Percentiles rank a stretch among this genome's conserved stretches.
Evolutionary conservation across 2,113 vertebrate genomes (phyloP).

Genomic region (Archilochus colubris): DNA sequence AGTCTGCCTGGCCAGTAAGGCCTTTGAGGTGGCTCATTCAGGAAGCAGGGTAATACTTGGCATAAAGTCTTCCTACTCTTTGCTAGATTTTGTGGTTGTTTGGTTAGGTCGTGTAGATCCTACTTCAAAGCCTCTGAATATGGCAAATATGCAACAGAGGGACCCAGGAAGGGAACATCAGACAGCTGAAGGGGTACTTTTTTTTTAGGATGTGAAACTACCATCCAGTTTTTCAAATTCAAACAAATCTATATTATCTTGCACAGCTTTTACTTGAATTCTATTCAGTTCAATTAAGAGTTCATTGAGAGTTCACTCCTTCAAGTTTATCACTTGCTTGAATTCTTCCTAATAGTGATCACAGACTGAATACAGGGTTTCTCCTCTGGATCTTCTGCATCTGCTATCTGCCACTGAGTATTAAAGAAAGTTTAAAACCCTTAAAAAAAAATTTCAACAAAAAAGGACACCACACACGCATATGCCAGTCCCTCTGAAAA

Average conservation of each 20-base stretch:
- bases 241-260: not conserved
- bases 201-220: accelerated
- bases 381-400: not conserved
- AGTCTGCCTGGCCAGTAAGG: not conserved
- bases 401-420: not conserved
- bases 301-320: not conserved
- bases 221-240: not conserved
- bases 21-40: accelerated
- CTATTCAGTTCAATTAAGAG: not conserved
- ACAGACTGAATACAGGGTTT: not conserved
- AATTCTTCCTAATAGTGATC: not conserved
- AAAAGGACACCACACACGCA: not conserved
- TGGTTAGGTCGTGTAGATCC: not conserved
- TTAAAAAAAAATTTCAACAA: not conserved
- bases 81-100: not conserved
- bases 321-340: not conserved
- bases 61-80: not conserved
- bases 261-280: not conserved
- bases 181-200: not conserved
- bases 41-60: not conserved
- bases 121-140: not conserved
- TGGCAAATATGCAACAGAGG: not conserved
- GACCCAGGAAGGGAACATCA: not conserved
- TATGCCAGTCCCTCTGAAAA: not conserved
- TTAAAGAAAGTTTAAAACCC: accelerated